phyloP scores from a whole-genome alignment of 2,797 vertebrate species.

The Kryptolebias ocellatus region DNA sequence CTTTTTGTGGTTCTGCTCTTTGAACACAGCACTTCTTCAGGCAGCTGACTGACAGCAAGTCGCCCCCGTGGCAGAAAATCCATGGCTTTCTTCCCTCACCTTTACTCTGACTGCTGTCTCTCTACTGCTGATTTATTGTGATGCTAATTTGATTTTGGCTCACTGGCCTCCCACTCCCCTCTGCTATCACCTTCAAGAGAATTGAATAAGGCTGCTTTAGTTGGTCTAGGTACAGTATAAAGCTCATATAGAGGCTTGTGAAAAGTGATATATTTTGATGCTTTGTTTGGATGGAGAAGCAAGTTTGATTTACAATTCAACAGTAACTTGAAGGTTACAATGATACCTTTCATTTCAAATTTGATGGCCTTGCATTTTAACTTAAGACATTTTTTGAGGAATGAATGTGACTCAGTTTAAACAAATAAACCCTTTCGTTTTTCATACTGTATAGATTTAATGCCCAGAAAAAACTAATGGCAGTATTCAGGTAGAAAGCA shows the following conservation, averaged over 20 bases:
- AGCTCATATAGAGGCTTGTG: background rate
- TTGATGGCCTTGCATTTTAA: background rate
- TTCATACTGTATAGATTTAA: too few relatives aligned
- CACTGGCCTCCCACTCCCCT: conserved; percentile 36
- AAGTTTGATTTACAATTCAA: background rate
- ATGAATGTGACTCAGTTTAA: too few relatives aligned
- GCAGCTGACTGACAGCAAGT: conserved; percentile 69
- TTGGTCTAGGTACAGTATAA: conserved; percentile 6
- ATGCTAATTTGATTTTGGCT: conserved; percentile 77
- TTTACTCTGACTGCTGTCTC: conserved; percentile 69
- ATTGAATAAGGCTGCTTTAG: conserved; percentile 19
- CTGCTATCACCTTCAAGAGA: conserved; percentile 51
- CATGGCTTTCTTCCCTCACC: conserved; percentile 72
- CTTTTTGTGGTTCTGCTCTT: conserved; percentile 38
- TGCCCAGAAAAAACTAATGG: too few relatives aligned
- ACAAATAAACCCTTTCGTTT: too few relatives aligned
- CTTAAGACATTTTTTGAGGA: too few relatives aligned
- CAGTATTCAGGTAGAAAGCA: too few relatives aligned
- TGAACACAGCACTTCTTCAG: conserved; percentile 26
- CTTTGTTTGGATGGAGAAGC: background rate
- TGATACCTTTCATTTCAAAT: background rate
- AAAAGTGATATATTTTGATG: conserved; percentile 6
- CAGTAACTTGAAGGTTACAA: background rate
- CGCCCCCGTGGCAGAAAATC: conserved; percentile 75
- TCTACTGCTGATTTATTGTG: conserved; percentile 74